phyloP scores from a whole-genome alignment of 2,888 invertebrate genomes.

The Auanema freiburgensis region DNA sequence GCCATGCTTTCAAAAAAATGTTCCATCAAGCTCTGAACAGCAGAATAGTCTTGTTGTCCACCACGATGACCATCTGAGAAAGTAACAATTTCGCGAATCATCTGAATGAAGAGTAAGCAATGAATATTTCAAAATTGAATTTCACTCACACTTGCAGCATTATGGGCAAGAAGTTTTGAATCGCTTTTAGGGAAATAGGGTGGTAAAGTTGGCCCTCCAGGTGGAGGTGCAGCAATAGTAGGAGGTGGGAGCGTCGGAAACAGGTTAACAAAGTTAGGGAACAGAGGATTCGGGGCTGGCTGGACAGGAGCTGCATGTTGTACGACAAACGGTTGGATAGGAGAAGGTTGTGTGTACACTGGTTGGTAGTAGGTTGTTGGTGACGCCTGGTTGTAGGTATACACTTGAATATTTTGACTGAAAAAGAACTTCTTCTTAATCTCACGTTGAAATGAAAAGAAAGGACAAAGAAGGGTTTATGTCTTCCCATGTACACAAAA shows the following conservation, averaged over 20 bases:
- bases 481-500: background rate
- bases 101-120: conserved; percentile 20
- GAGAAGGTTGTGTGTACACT: background rate
- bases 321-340: too few species aligned
- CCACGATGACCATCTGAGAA: conserved; percentile 35
- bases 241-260: background rate
- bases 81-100: conserved; percentile 40
- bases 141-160: conserved; percentile 38
- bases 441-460: too few species aligned
- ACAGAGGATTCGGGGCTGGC: conserved; percentile 5
- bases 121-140: too few species aligned
- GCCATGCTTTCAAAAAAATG: conserved; percentile 51
- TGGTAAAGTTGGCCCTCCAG: conserved; percentile 16
- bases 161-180: conserved; percentile 41
- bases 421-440: too few species aligned
- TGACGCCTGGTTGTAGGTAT: background rate
- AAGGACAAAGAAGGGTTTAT: background rate
- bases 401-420: too few species aligned
- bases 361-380: background rate
- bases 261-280: background rate
- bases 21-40: conserved; percentile 52
- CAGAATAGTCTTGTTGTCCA: conserved; percentile 34
- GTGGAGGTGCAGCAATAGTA: background rate
- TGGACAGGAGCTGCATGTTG: background rate
- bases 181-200: conserved; percentile 15